phyloP scores from a whole-genome alignment of 2,888 invertebrate species.

The Dromius quadrimaculatus region DNA sequence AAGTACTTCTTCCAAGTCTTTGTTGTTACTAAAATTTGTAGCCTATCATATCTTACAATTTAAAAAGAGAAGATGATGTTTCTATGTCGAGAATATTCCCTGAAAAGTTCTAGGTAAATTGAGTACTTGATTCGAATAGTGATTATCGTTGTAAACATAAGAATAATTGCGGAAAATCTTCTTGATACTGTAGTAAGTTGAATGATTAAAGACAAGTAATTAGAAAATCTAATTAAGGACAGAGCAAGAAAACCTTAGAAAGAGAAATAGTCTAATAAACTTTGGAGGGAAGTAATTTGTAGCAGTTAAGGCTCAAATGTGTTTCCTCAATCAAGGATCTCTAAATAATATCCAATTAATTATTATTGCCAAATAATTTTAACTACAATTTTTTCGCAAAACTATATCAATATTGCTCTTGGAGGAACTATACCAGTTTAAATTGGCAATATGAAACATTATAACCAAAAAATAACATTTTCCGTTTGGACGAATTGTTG shows the following conservation, averaged over 20 bases:
- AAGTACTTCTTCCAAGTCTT: no score
- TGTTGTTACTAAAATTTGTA: no score
- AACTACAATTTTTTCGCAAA: no score
- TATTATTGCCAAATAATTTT: no score
- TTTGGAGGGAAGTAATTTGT: conserved; percentile 28
- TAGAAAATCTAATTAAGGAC: conserved; percentile 36
- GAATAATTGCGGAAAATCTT: not conserved
- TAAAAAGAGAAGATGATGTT: not conserved
- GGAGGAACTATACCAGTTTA: no score
- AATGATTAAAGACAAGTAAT: conserved; percentile 22
- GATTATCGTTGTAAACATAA: conserved; percentile 11
- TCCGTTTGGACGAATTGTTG: no score
- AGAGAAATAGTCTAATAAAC: conserved; percentile 33
- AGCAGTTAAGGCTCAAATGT: conserved; percentile 7
- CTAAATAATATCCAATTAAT: not conserved
- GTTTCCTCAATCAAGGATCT: conserved; percentile 15
- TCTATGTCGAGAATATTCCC: no score
- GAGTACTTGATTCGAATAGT: not conserved
- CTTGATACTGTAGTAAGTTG: not conserved
- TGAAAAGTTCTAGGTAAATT: no score
- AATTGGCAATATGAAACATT: no score
- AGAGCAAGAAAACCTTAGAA: conserved; percentile 6
- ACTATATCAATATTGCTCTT: no score
- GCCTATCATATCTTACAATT: no score
- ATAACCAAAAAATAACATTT: no score